Percentiles rank a stretch among this genome's conserved stretches.
phyloP scores from a whole-genome alignment of 2,888 invertebrate species.

The Achlya flavicornis region DNA sequence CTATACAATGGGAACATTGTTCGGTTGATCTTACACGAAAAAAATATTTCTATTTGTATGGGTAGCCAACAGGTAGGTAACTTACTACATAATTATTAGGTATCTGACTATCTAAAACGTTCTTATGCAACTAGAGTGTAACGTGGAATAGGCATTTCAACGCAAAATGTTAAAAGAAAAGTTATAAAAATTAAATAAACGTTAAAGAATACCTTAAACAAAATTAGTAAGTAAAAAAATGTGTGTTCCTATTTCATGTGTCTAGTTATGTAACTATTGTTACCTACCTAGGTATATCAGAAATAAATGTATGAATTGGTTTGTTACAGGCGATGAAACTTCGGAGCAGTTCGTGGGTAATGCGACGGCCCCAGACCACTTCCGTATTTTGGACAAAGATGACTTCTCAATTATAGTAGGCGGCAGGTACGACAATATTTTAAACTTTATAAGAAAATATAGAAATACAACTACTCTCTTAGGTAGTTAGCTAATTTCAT shows the following conservation, averaged over 20 bases:
- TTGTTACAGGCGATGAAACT: constrained; percentile 88
- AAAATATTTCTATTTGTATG: constrained; percentile 29
- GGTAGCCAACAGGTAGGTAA: constrained; percentile 12
- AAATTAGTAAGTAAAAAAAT: constrained; percentile 1
- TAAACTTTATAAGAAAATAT: not conserved
- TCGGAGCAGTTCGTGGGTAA: constrained; percentile 92
- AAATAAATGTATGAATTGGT: constrained; percentile 49
- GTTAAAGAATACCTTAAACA: no score
- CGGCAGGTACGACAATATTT: constrained; percentile 87
- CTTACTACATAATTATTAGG: no score
- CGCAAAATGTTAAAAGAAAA: no score
- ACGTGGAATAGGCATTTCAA: no score
- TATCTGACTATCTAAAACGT: no score
- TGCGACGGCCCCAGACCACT: constrained; percentile 91
- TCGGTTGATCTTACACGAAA: constrained; percentile 51
- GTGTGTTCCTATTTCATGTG: no score
- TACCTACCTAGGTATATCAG: constrained; percentile 14
- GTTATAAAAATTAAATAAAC: no score
- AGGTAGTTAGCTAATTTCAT: no score
- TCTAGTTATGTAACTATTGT: no score
- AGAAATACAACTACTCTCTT: not conserved
- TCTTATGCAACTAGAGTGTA: no score
- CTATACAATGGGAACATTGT: constrained; percentile 67
- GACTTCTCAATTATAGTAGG: constrained; percentile 94
- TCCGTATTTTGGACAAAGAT: constrained; percentile 94